Conservation (phyloP, 2,888 invertebrate species). For the Hirtodrosophila duncani region DNA sequence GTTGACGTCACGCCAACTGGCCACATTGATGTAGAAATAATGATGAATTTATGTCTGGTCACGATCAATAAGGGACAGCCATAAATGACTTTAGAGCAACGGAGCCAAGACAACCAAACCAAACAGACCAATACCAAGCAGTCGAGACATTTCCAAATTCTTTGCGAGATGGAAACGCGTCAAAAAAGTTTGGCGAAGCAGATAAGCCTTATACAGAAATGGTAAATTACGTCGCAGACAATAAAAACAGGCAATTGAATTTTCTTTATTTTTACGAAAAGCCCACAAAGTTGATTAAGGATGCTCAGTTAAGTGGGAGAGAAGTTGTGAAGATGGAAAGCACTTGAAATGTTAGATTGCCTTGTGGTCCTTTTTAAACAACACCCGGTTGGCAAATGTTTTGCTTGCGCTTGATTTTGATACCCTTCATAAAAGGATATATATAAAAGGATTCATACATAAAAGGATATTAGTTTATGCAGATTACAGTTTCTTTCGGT, state of each 20-base stretch:
- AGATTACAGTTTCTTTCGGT: too few relatives aligned
- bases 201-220: slow-evolving; percentile 13
- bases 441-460: too few relatives aligned
- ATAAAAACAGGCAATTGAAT: slow-evolving; percentile 37
- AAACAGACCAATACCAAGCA: too few relatives aligned
- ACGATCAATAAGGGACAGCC: slow-evolving; percentile 33
- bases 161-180: slow-evolving; percentile 7
- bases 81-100: slow-evolving; percentile 44
- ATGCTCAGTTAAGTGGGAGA: slow-evolving; percentile 6
- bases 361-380: too few relatives aligned
- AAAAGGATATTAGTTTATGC: too few relatives aligned
- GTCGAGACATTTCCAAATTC: too few relatives aligned
- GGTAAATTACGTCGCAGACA: slow-evolving; percentile 22
- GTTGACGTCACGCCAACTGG: slow-evolving; percentile 48
- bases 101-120: slow-evolving; percentile 15
- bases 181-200: slow-evolving; percentile 19
- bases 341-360: too few relatives aligned
- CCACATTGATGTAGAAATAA: slow-evolving; percentile 32
- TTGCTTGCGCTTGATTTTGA: too few relatives aligned
- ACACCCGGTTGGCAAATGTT: too few relatives aligned
- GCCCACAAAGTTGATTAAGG: slow-evolving; percentile 33
- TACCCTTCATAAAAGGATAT: too few relatives aligned
- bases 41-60: slow-evolving; percentile 69
- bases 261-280: slow-evolving; percentile 14
- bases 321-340: too few relatives aligned